These are phyloP conservation scores for Eupithecia exiguata DNA, from an alignment of 2,888 invertebrate genomes.

Conservation along the genomic window DNA sequence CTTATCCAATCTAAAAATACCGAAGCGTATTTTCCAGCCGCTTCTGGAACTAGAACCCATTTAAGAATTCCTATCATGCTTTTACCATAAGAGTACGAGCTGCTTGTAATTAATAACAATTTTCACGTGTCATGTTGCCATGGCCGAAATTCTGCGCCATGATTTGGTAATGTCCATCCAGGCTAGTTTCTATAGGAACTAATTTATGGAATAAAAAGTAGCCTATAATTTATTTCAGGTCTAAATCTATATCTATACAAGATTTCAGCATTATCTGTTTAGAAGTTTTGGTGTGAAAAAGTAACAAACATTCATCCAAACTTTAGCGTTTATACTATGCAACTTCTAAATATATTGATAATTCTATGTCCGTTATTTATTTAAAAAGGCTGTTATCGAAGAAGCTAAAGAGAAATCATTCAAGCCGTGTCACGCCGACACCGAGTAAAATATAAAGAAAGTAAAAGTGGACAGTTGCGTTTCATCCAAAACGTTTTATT, in stretches of 20 bases:
- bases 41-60: not conserved
- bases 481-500: constrained; percentile 47
- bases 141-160: not conserved
- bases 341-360: not conserved
- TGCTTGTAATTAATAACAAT: not conserved
- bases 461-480: constrained; percentile 65
- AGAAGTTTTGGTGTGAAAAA: no score
- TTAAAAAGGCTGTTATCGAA: not conserved
- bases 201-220: no score
- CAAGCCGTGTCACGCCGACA: constrained; percentile 14
- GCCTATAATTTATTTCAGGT: no score
- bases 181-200: no score
- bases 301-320: no score
- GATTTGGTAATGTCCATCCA: not conserved
- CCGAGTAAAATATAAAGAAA: constrained; percentile 47
- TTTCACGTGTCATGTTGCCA: not conserved
- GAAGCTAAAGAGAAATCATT: constrained; percentile 24
- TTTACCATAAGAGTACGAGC: not conserved
- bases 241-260: no score
- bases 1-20: constrained; percentile 11
- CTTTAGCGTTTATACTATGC: no score
- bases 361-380: not conserved
- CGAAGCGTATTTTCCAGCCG: not conserved
- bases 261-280: no score
- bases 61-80: constrained; percentile 8